phyloP scores from a whole-genome alignment of 2,797 vertebrate species.

The Echeneis naucrates region DNA sequence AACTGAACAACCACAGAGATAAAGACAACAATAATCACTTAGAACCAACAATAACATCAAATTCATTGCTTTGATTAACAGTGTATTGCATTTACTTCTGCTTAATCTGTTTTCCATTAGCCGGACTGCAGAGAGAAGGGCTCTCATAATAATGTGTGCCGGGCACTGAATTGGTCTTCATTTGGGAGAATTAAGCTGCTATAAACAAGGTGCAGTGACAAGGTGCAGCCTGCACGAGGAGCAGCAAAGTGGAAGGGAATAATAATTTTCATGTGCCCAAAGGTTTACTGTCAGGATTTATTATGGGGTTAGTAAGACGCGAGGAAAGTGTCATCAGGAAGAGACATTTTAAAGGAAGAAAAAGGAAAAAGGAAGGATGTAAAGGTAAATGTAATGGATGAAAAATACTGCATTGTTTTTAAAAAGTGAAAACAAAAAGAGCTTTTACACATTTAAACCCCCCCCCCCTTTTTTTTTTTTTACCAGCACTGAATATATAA shows the following conservation, averaged over 20 bases:
- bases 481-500: neutral
- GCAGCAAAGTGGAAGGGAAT: neutral
- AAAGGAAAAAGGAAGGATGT: too few species aligned
- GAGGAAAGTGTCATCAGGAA: constrained; percentile 4
- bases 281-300: constrained; percentile 17
- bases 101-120: constrained; percentile 34
- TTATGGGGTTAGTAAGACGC: neutral
- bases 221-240: constrained; percentile 7
- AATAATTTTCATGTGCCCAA: neutral
- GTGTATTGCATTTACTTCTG: constrained; percentile 11
- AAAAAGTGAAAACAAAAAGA: constrained; percentile 14
- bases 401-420: neutral
- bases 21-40: constrained; percentile 33
- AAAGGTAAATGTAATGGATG: neutral
- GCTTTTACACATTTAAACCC: constrained; percentile 5
- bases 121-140: constrained; percentile 15
- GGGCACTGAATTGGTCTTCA: constrained; percentile 27
- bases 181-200: constrained; percentile 13
- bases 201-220: constrained; percentile 17
- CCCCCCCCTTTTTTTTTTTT: too few species aligned
- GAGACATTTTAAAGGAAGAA: neutral
- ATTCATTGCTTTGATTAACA: constrained; percentile 32
- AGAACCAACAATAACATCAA: constrained; percentile 18
- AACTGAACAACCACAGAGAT: constrained; percentile 15
- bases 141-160: constrained; percentile 2